Evolutionary conservation across 2,888 invertebrate species (phyloP), one percentile per base, ranked within the genome.

Genomic region (Lingula anatina): DNA sequence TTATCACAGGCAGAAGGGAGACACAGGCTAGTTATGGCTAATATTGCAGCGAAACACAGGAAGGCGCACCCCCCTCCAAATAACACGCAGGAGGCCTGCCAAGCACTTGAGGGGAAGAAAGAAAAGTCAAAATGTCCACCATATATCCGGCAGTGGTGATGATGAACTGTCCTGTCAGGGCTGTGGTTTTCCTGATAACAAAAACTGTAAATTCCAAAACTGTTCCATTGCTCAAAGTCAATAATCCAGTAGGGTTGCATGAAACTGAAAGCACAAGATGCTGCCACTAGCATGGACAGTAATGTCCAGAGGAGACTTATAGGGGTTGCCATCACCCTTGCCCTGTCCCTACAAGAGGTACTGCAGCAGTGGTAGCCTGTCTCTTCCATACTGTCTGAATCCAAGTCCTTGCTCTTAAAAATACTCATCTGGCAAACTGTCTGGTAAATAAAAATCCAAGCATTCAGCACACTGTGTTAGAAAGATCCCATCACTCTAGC

Each of bases 231-330:
- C 44, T 63, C 58, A 18, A 57, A 56, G 47, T 68, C 69, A 23
- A 75, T 62, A 48, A 77, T 65, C 78, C 78, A 78, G 48, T 73
- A 73, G 1, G 76, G 75, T 50, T 77, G 77, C 3, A 77, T 61
- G 55, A 77, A 76, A 40, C 74, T 71, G 53, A 72, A 73, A 3
- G 70, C 70, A 43, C 73, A 72, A 4, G 73, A 63, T 47, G 66
- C 66, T 1, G 76, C 73, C 27, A 77, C 72, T 18, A 72, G 57
- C 25, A 75, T 56, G 3, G 77, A 75, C 28, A 78, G 57, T 15
- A 74, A 50, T 1, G 72, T 65, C 78, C 78, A 78, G 24, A 78
- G 60, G 21, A 59, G 9, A 15, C 31, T 15, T 12, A 31, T 15
- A 31, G 31, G 31, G 9, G 31, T 31, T 12, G 31, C 15, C 31